These are phyloP conservation scores for Cryptoleucopteryx plumbea DNA, from an alignment of 2,113 vertebrate species.

Conservation along the genomic window DNA sequence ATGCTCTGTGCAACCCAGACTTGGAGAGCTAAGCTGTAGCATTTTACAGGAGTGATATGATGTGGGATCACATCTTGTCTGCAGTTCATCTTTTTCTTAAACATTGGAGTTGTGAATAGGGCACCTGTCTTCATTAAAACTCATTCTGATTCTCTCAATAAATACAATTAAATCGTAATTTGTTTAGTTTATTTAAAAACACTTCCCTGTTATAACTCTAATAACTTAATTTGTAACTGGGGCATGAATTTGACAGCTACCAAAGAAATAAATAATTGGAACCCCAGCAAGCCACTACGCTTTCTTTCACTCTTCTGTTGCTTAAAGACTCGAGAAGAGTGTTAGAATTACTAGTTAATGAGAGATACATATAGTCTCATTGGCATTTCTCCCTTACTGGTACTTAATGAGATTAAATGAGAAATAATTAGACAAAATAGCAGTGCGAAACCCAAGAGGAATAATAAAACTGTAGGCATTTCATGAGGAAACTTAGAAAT, in stretches of 20 bases:
- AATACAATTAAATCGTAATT: not conserved
- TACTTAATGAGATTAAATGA: conserved; percentile 37
- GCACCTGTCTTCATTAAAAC: not conserved
- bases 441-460: not conserved
- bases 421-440: conserved; percentile 52
- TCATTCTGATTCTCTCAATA: not conserved
- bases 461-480: not conserved
- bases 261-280: not conserved
- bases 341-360: conserved; percentile 20
- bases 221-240: not conserved
- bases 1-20: not conserved
- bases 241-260: not conserved
- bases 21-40: not conserved
- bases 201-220: not conserved
- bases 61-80: not conserved
- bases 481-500: not conserved
- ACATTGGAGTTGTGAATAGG: not conserved
- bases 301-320: not conserved
- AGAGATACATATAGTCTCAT: not conserved
- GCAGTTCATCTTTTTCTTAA: not conserved
- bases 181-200: not conserved
- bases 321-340: not conserved
- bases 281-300: not conserved
- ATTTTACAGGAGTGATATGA: not conserved
- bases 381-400: conserved; percentile 9